These are phyloP conservation scores for Bovichtus variegatus DNA, from an alignment of 2,797 vertebrate genomes.

Conservation along the genomic window DNA sequence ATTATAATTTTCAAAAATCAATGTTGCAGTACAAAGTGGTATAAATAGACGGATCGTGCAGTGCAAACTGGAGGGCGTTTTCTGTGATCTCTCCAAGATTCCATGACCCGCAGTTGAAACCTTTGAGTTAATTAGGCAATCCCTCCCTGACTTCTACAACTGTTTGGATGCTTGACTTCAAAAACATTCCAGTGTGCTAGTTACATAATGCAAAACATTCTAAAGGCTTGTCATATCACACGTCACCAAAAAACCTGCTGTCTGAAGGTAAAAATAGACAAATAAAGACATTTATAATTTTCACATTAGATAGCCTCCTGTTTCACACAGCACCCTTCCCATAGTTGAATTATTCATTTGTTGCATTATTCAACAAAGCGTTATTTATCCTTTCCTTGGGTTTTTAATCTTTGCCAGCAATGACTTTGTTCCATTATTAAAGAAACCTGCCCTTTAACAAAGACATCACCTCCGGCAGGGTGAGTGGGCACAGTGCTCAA, in stretches of 20 bases:
- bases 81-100: background rate
- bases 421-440: slow-evolving; percentile 78
- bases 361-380: slow-evolving; percentile 78
- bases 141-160: background rate
- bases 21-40: background rate
- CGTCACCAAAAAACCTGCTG: background rate
- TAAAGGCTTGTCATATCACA: slow-evolving; percentile 30
- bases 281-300: slow-evolving; percentile 47
- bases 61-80: background rate
- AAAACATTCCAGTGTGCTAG: slow-evolving; percentile 6
- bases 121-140: slow-evolving; percentile 33
- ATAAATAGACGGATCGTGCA: background rate
- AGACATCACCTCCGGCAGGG: slow-evolving; percentile 53
- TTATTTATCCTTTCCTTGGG: slow-evolving; percentile 70
- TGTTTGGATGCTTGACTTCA: slow-evolving; percentile 33
- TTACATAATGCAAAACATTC: slow-evolving; percentile 22
- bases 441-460: slow-evolving; percentile 72
- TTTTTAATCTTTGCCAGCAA: slow-evolving; percentile 75
- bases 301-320: slow-evolving; percentile 34
- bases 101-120: background rate
- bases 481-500: slow-evolving; percentile 25
- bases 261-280: slow-evolving; percentile 24
- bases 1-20: slow-evolving; percentile 20
- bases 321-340: slow-evolving; percentile 14
- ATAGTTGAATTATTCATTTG: slow-evolving; percentile 68